A percentile compares a stretch with the other conserved stretches of the same genome.
Conservation (phyloP, 1,140 invertebrate genomes). For the Neelides sp. region DNA sequence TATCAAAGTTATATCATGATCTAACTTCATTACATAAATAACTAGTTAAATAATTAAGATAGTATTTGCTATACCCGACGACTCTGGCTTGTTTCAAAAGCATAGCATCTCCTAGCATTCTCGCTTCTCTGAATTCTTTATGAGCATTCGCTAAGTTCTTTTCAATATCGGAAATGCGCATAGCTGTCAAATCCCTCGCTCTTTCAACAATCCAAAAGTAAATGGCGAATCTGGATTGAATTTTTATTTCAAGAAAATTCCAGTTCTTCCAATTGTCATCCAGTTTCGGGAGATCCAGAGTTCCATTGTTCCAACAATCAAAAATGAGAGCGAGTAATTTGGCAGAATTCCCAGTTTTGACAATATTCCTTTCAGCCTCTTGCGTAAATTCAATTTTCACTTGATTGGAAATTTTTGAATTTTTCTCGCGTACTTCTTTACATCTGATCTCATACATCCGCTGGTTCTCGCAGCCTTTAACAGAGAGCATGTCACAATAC, state of each 20-base stretch:
- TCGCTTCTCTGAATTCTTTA: conserved; percentile 7
- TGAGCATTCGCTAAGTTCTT: conserved; percentile 2
- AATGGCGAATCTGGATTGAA: conserved; percentile 10
- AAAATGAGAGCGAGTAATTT: not conserved
- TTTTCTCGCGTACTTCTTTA: not conserved
- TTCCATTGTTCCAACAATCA: too few species aligned
- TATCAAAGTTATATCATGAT: too few species aligned
- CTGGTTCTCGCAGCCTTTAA: too few species aligned
- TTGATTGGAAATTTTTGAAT: not conserved
- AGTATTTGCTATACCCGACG: not conserved
- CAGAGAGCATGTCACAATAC: too few species aligned
- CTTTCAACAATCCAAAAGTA: conserved; percentile 21
- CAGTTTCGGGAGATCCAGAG: too few species aligned
- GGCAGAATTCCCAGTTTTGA: not conserved
- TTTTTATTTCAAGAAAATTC: conserved; percentile 3
- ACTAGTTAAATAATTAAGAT: not conserved
- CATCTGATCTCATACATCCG: too few species aligned
- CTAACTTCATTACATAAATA: too few species aligned
- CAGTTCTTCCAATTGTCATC: too few species aligned
- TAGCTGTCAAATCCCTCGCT: not conserved
- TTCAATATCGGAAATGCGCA: not conserved
- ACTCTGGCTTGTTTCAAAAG: conserved; percentile 10
- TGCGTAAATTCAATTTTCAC: not conserved
- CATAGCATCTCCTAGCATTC: conserved; percentile 8
- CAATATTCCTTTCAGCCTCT: not conserved